phyloP scores from a whole-genome alignment of 2,888 invertebrate species.

The Morpho deidamia region DNA sequence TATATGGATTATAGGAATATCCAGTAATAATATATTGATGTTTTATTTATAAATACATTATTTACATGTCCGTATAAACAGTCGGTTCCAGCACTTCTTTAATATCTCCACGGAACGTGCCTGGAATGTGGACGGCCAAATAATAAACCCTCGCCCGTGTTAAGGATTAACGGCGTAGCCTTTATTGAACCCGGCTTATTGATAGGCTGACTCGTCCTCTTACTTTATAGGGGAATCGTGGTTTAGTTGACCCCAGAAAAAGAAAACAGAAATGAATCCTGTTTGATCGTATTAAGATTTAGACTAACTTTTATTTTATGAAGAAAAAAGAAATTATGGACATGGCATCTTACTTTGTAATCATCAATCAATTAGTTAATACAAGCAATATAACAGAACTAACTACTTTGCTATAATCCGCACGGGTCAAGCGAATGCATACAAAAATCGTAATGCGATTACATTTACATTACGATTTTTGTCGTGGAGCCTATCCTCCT shows the following conservation, averaged over 20 bases:
- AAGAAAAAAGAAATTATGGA: neutral
- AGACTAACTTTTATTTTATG: neutral
- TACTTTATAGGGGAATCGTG: slow-evolving; percentile 9
- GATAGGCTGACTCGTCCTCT: slow-evolving; percentile 9
- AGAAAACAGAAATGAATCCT: neutral
- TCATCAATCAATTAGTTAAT: too few species aligned
- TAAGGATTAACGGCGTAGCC: slow-evolving; percentile 20
- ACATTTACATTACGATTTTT: too few species aligned
- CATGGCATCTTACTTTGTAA: neutral
- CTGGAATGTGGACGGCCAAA: slow-evolving; percentile 20
- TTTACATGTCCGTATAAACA: slow-evolving; percentile 14
- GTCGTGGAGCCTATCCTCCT: too few species aligned
- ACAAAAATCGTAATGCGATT: too few species aligned
- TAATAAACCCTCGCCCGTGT: slow-evolving; percentile 19
- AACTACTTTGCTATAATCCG: too few species aligned
- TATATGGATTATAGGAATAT: too few species aligned
- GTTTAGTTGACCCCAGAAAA: neutral
- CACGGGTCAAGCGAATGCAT: too few species aligned
- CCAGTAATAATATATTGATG: too few species aligned
- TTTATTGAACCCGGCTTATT: slow-evolving; percentile 18
- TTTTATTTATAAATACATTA: neutral
- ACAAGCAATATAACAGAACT: too few species aligned
- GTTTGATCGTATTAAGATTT: too few species aligned
- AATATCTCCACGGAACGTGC: slow-evolving; percentile 28
- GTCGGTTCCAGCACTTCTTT: slow-evolving; percentile 24